Base-by-base conservation (phyloP, 2,113 vertebrate species). In the Oenanthe oenanthe region DNA sequence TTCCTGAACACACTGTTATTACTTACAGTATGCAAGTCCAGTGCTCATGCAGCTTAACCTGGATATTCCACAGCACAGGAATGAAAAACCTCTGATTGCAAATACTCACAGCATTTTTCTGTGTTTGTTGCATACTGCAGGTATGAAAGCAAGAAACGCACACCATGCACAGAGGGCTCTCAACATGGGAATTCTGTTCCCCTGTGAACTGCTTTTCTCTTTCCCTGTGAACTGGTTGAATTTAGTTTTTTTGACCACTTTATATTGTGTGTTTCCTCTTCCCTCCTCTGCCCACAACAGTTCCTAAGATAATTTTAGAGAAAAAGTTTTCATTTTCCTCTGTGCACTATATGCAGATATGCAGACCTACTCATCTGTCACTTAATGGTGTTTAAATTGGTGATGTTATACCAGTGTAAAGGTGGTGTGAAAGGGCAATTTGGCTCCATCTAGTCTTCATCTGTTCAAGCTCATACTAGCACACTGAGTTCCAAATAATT, bases 401-500 rank as follows among this genome's bases (percentile, higher is more conserved):
- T 73, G 89, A 83, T 87, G 81, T 77, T 92, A 63, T 9, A 93
- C 58, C 78, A 88, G 58, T 16, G 1, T 63, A 93, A 96, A 96
- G 93, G 92, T 96, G 85, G 60, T 96, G 94, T 80, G 89, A 96
- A 96, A 96, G 95, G 96, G 92, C 94, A 96, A 63, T 83, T 96
- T 95, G 93, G 93, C 94, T 96, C 60, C 0, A 34, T n/a, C 56
- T 42, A 83, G 63, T 45, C 89, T 96, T 96, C 93, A 95, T 93
- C 93, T 97, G 90, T 93, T 96, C 95, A 87, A 93, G 72, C 91
- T 94, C 95, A 94, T 81, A 84, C 88, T 92, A 97, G 94, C 88
- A 96, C 95, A 93, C 9, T 38, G 78, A 96, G 94, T 96, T 96
- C 94, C 88, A 93, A 92, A 93, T 66, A 95, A 96, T 92, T 89